phyloP scores from a whole-genome alignment of 2,888 invertebrate species.

The Itoplectis maculator region DNA sequence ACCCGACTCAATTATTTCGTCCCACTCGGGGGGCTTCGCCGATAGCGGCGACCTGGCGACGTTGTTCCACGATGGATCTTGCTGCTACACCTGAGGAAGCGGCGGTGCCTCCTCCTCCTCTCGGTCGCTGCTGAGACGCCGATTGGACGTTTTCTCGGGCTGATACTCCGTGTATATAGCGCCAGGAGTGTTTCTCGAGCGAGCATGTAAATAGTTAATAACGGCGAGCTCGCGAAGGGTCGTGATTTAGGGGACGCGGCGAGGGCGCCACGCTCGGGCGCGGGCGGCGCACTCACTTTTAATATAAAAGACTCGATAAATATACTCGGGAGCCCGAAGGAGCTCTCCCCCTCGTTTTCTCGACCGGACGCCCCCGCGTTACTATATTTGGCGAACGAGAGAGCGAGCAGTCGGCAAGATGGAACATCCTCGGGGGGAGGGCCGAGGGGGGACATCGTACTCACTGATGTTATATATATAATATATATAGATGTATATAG shows the following conservation, averaged over 20 bases:
- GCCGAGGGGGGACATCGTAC: no score
- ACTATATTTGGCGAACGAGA: slow-evolving; percentile 32
- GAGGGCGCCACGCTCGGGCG: slow-evolving; percentile 48
- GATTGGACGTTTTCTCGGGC: slow-evolving; percentile 9
- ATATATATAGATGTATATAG: neutral
- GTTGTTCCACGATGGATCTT: no score
- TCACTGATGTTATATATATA: slow-evolving; percentile 11
- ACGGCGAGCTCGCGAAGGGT: slow-evolving; percentile 69
- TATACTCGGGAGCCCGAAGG: slow-evolving; percentile 65
- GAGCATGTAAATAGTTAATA: slow-evolving; percentile 75
- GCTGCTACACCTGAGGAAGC: no score
- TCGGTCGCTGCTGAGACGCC: neutral
- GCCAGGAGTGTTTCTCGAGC: slow-evolving; percentile 30
- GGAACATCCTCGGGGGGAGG: slow-evolving; percentile 22
- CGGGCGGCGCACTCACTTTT: slow-evolving; percentile 71
- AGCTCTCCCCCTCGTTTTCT: slow-evolving; percentile 21
- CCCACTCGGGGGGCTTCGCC: slow-evolving; percentile 38
- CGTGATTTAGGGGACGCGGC: slow-evolving; percentile 69
- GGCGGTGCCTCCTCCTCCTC: neutral
- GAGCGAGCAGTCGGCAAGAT: slow-evolving; percentile 14
- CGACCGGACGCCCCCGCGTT: slow-evolving; percentile 31
- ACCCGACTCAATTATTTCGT: slow-evolving; percentile 72
- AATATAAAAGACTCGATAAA: slow-evolving; percentile 78
- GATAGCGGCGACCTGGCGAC: slow-evolving; percentile 69
- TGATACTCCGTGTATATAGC: neutral